Percentiles rank a stretch among this genome's conserved stretches.
Conservation (phyloP, 1,140 invertebrate species). For the Bombus picipes region DNA sequence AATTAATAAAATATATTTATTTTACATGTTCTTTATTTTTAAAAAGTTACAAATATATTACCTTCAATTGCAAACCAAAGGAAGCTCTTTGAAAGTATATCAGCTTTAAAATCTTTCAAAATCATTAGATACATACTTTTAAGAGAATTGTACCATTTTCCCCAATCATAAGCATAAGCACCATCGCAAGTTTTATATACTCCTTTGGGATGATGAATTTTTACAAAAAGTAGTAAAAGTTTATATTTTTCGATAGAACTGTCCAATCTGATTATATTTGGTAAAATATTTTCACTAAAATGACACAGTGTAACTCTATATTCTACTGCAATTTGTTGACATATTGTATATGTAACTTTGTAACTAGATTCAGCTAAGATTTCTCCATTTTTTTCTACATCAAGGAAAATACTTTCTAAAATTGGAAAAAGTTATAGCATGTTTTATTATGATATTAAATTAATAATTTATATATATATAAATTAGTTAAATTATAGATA, state of each 20-base stretch:
- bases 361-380: slow-evolving; percentile 58
- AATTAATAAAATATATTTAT: slow-evolving; percentile 9
- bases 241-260: slow-evolving; percentile 71
- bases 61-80: slow-evolving; percentile 71
- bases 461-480: neutral
- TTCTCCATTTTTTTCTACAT: slow-evolving; percentile 54
- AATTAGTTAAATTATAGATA: neutral
- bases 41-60: slow-evolving; percentile 48
- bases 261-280: slow-evolving; percentile 61
- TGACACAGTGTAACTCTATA: slow-evolving; percentile 69
- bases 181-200: slow-evolving; percentile 45
- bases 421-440: neutral
- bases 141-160: slow-evolving; percentile 71
- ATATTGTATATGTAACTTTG: slow-evolving; percentile 67
- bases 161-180: slow-evolving; percentile 65
- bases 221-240: slow-evolving; percentile 69
- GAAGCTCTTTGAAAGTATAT: slow-evolving; percentile 58
- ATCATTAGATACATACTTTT: slow-evolving; percentile 67
- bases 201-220: slow-evolving; percentile 76
- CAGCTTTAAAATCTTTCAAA: slow-evolving; percentile 64
- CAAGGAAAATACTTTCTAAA: slow-evolving; percentile 62
- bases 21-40: slow-evolving; percentile 7
- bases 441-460: neutral
- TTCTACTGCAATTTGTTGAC: slow-evolving; percentile 70
- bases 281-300: slow-evolving; percentile 73